These are phyloP conservation scores for Nomada goodeniana DNA, from an alignment of 2,888 invertebrate genomes.

Conservation along the genomic window DNA sequence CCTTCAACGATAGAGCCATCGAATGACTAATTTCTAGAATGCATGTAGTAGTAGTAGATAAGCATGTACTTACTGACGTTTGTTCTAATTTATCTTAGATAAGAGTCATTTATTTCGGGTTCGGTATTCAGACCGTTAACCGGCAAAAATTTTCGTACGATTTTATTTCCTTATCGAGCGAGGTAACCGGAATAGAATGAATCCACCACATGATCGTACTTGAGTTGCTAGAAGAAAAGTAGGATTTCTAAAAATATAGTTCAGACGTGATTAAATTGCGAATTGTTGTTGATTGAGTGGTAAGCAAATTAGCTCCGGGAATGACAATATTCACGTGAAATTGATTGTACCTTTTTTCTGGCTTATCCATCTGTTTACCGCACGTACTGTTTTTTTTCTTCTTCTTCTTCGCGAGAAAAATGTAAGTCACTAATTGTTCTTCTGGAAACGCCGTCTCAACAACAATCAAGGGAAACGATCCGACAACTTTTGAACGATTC, in stretches of 20 bases:
- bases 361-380: constrained; percentile 22
- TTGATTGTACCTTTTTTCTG: not conserved
- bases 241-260: not conserved
- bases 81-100: not conserved
- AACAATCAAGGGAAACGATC: too few relatives aligned
- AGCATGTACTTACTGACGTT: constrained; percentile 6
- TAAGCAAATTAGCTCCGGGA: not conserved
- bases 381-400: constrained; percentile 17
- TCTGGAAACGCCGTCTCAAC: not conserved
- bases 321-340: not conserved
- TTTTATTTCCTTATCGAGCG: not conserved
- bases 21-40: constrained; percentile 13
- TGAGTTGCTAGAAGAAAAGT: not conserved
- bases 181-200: not conserved
- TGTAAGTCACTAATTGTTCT: not conserved
- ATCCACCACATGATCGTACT: not conserved
- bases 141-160: not conserved
- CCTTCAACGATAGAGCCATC: not conserved
- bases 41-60: too few relatives aligned
- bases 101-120: too few relatives aligned
- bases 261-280: constrained; percentile 1
- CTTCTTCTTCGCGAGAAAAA: not conserved
- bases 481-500: too few relatives aligned
- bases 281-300: constrained; percentile 2
- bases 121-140: not conserved